Evolutionary conservation across 2,113 vertebrate species (phyloP).

Genomic region (Burhinus oedicnemus): DNA sequence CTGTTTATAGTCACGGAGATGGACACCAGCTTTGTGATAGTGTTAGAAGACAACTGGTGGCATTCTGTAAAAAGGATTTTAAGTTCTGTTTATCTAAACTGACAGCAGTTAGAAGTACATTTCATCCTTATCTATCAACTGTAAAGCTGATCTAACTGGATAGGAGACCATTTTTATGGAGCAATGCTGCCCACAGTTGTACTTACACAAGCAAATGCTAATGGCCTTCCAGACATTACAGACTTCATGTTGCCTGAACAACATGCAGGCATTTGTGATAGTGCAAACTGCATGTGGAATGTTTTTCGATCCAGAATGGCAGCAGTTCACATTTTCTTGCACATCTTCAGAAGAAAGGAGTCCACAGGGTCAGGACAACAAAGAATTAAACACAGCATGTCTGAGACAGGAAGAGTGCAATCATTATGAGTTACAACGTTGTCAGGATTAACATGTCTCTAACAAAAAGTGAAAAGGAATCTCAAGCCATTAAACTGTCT

Average conservation of each 20-base stretch:
- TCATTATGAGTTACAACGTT: conserved; percentile 7
- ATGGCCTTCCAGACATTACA: background rate
- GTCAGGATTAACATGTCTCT: conserved; percentile 9
- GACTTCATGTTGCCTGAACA: background rate
- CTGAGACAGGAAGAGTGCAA: background rate
- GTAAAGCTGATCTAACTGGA: background rate
- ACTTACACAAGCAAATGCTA: background rate
- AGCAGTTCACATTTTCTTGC: background rate
- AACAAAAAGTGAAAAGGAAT: background rate
- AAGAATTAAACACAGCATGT: background rate
- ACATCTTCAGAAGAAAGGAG: background rate
- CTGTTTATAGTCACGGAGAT: background rate
- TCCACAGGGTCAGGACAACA: background rate
- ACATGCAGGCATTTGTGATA: background rate
- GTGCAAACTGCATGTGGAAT: background rate
- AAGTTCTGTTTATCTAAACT: background rate
- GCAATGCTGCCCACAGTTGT: background rate
- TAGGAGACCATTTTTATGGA: background rate
- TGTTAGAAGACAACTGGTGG: background rate
- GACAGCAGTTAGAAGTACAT: background rate
- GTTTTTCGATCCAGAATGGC: background rate
- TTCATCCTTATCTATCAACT: background rate
- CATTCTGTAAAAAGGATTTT: background rate
- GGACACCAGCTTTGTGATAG: background rate
- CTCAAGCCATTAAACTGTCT: conserved; percentile 37